A percentile compares a stretch with the other conserved stretches of the same genome.
Conservation (phyloP, 1,140 invertebrate species). For the Octopus sinensis region DNA sequence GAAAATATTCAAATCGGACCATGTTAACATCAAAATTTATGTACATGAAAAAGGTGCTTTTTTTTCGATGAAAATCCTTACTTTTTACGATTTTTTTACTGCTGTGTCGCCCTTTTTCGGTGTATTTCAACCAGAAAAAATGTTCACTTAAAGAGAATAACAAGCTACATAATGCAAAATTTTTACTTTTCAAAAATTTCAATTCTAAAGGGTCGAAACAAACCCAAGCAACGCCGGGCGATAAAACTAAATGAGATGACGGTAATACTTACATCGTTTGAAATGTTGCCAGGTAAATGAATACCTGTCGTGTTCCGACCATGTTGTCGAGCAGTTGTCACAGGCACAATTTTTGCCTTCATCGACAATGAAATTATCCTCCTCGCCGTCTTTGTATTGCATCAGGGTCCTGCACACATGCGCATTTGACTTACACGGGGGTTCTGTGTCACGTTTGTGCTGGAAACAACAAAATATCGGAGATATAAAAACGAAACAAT, state of each 20-base stretch:
- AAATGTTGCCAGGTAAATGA: slow-evolving; percentile 12
- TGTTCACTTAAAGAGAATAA: too few relatives aligned
- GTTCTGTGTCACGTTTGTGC: neutral
- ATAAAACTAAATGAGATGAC: neutral
- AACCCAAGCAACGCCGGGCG: neutral
- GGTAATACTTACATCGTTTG: slow-evolving; percentile 11
- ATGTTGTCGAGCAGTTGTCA: neutral
- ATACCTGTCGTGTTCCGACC: slow-evolving; percentile 13
- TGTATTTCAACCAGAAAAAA: too few relatives aligned
- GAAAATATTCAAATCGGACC: too few relatives aligned
- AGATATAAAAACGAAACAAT: neutral
- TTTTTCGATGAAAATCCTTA: neutral
- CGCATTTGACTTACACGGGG: neutral
- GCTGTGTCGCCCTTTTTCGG: neutral
- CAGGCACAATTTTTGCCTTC: slow-evolving; percentile 3
- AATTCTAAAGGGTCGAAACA: neutral
- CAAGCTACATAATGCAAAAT: too few relatives aligned
- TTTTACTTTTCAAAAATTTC: neutral
- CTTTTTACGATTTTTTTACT: neutral
- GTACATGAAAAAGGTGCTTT: neutral
- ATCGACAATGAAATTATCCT: slow-evolving; percentile 1
- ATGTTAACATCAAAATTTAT: neutral
- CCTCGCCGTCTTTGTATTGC: slow-evolving; percentile 8
- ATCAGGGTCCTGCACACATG: slow-evolving; percentile 11
- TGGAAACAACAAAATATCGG: neutral